Base-by-base conservation (phyloP, 1,140 invertebrate species). In the Coptotermes formosanus region DNA sequence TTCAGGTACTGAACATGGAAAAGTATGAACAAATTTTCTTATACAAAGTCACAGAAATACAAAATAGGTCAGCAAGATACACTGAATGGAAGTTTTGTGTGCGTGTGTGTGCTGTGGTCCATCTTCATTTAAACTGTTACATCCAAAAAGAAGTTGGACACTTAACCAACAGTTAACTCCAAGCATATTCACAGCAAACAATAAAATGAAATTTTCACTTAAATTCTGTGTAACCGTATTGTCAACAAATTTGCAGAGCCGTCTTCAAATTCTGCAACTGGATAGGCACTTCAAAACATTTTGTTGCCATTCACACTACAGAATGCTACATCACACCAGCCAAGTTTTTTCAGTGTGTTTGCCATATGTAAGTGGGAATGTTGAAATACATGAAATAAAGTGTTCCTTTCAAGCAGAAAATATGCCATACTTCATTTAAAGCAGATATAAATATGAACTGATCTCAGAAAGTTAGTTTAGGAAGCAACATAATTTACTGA, bases 31-130 rank as follows among this genome's bases (percentile, higher is more conserved):
- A 75, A 30, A 75, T 75, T 11, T 75, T 30, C 64, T 75, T 30
- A 30, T 75, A 75, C 64, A 75, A 64, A 64, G 64, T 75, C 64
- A 75, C 64, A 75, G 64, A 75, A 75, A 30, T 75, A 75, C 64
- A 75, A 75, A 75, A 75, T 75, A 75, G 25, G 25, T 75, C n/a
- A 6, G 64, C 30, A 12, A 55, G 19, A 19, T 55, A 25, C n/a
- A 75, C 64, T 75, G 64, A 75, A 75, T 11, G n/a, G 64, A 75
- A 30, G 64, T 48, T 38, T 38, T 48, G 45, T 48, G 45, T 55
- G 45, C 11, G 45, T 55, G 52, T 55, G 19, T 55, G 52, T 55
- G 14, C 52, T 55, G 52, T 55, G n/a, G 64, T 75, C 64, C 64
- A n/a, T 75, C 25, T 75, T 75, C n/a, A 14, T 75, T 75, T 75